Evolutionary conservation across 2,888 invertebrate species (phyloP).

Genomic region (Ethmia dodecea): DNA sequence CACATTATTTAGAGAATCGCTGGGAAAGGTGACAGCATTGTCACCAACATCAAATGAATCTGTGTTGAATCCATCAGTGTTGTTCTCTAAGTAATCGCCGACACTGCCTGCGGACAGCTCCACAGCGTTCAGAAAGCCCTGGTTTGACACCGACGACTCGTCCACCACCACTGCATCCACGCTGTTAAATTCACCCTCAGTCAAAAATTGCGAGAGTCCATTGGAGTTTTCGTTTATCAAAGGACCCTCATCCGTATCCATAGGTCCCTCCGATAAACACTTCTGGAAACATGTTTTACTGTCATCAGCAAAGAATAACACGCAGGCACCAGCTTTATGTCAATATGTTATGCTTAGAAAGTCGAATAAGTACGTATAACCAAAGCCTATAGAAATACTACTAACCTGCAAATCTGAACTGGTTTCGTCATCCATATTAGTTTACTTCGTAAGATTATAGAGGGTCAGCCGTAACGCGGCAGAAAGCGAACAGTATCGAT

Average conservation of each 20-base stretch:
- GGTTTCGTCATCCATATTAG: slow-evolving; percentile 52
- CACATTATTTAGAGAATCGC: slow-evolving; percentile 55
- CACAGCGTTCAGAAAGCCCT: slow-evolving; percentile 65
- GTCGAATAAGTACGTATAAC: neutral
- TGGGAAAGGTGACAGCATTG: slow-evolving; percentile 63
- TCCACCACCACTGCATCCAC: slow-evolving; percentile 61
- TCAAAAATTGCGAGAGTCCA: slow-evolving; percentile 63
- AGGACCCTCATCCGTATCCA: slow-evolving; percentile 69
- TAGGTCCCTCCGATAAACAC: slow-evolving; percentile 53
- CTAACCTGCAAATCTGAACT: slow-evolving; percentile 63
- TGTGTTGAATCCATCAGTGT: slow-evolving; percentile 51
- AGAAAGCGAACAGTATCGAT: no score
- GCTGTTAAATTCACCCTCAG: slow-evolving; percentile 66
- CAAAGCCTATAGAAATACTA: neutral
- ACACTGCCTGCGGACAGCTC: slow-evolving; percentile 68
- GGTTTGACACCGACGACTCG: slow-evolving; percentile 66
- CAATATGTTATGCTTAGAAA: no score
- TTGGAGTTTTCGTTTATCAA: slow-evolving; percentile 68
- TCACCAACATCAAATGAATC: slow-evolving; percentile 66
- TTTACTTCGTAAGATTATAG: no score
- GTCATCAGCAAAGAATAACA: neutral
- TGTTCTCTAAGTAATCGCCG: slow-evolving; percentile 64
- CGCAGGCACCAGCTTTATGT: no score
- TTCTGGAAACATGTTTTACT: slow-evolving; percentile 39
- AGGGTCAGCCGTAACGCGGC: no score